Conservation (phyloP, 2,797 vertebrate genomes). For the Urophycis tenuis region DNA sequence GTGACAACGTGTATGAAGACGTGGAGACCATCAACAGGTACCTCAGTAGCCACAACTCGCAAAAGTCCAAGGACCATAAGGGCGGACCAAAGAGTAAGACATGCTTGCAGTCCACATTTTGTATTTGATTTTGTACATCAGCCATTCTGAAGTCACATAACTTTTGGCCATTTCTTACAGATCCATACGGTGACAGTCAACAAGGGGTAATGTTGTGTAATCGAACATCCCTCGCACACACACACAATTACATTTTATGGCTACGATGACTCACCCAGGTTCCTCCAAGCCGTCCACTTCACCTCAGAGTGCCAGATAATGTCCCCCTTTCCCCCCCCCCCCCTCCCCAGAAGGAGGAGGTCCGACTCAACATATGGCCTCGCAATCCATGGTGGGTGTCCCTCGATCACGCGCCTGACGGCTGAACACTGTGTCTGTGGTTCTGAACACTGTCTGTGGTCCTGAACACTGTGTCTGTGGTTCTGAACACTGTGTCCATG, state of each 20-base stretch:
- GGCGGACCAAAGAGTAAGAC: constrained; percentile 64
- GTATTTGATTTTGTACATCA: neutral
- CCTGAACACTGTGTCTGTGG: neutral
- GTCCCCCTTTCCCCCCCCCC: constrained; percentile 2
- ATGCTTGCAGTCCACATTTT: neutral
- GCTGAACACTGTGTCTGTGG: no score
- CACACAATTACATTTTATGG: neutral
- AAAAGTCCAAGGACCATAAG: constrained; percentile 62
- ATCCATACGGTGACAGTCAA: constrained; percentile 63
- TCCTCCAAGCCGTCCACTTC: neutral
- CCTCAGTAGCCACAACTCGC: constrained; percentile 41
- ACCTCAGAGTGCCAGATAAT: neutral
- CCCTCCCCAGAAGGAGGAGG: constrained; percentile 54
- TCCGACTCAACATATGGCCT: constrained; percentile 43
- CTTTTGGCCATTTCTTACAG: constrained; percentile 39
- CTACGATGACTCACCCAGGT: neutral
- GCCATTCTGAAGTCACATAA: constrained; percentile 2
- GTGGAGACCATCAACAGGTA: constrained; percentile 59
- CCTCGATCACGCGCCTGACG: no score
- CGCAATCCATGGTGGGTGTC: constrained; percentile 61
- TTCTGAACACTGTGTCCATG: no score
- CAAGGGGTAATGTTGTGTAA: constrained; percentile 49
- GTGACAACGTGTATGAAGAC: constrained; percentile 69
- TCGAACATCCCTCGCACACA: neutral
- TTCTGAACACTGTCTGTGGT: no score